Percentiles rank a stretch among this genome's conserved stretches.
Evolutionary conservation across 2,113 vertebrate genomes (phyloP).

Genomic region (Raja brachyura): DNA sequence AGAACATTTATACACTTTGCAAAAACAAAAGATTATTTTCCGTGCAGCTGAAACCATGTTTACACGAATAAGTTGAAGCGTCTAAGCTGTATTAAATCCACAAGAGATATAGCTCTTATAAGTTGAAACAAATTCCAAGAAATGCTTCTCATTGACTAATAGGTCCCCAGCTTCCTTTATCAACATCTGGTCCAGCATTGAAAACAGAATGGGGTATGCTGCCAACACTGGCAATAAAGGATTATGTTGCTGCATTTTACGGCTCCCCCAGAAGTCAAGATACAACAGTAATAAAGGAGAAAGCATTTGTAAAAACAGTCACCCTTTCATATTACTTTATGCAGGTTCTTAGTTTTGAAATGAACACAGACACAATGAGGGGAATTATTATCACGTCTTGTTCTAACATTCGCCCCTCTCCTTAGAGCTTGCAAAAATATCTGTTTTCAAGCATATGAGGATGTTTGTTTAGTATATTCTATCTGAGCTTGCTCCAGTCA

Average conservation of each 20-base stretch:
- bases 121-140: slow-evolving; percentile 22
- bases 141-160: neutral
- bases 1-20: neutral
- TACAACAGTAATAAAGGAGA: neutral
- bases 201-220: neutral
- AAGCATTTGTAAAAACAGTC: neutral
- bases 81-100: neutral
- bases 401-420: neutral
- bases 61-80: neutral
- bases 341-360: neutral
- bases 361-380: neutral
- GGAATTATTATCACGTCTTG: neutral
- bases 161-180: slow-evolving; percentile 21
- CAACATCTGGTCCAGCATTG: slow-evolving; percentile 22
- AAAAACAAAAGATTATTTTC: neutral
- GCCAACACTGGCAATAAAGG: neutral
- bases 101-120: neutral
- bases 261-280: neutral
- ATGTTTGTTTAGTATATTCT: neutral
- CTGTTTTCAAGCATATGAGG: neutral
- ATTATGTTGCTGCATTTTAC: neutral
- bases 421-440: neutral
- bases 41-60: neutral
- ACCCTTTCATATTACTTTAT: neutral
- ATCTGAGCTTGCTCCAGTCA: neutral